Base-by-base conservation (phyloP, 2,888 invertebrate species). In the Orchesellides sinensis region DNA sequence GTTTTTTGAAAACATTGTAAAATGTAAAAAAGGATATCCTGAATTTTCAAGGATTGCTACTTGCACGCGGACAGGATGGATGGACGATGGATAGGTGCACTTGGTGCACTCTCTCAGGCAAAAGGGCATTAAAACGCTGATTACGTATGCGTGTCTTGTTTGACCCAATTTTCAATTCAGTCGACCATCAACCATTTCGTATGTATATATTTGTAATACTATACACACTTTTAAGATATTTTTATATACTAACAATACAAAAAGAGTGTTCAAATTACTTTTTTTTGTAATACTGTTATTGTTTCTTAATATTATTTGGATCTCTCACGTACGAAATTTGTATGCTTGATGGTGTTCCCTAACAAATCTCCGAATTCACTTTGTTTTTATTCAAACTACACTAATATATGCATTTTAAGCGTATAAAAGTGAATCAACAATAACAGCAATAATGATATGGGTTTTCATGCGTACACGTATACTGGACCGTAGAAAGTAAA, bases 81-180 rank as follows among this genome's bases (percentile, higher is more conserved):
- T 47, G 72, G 59, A 61, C 21, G 66, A 40, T 63, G 73, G 56
- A 35, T 66, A 73, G 72, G 72, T 80, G 72, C 66, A 54, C 59
- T 21, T 17, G n/a, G n/a, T n/a, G n/a, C n/a, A n/a, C n/a, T n/a
- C 35, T 10, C 19, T 49, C 40, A 66, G 65, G 70, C 63, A 45
- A 80, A 61, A 56, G 59, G 56, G 52, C 52, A 68, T 73, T 52
- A 61, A 78, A 47, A 47, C 23, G 49, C 70, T 83, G 70, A 83
- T 83, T 83, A 77, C 29, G 77, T 83, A 83, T 83, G 35, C 83
- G 66, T 66, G 77, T 77, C 83, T 83, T 72, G 83, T 70, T 83
- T 83, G 83, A 83, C 83, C 83, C 77, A 69, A 78, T 83, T 77
- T 72, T 72, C 72, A 72, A 65, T 77, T 83, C 82, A 69, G 52